These are phyloP conservation scores for Cyrtorhinus lividipennis DNA, from an alignment of 1,140 invertebrate species.

Conservation along the genomic window DNA sequence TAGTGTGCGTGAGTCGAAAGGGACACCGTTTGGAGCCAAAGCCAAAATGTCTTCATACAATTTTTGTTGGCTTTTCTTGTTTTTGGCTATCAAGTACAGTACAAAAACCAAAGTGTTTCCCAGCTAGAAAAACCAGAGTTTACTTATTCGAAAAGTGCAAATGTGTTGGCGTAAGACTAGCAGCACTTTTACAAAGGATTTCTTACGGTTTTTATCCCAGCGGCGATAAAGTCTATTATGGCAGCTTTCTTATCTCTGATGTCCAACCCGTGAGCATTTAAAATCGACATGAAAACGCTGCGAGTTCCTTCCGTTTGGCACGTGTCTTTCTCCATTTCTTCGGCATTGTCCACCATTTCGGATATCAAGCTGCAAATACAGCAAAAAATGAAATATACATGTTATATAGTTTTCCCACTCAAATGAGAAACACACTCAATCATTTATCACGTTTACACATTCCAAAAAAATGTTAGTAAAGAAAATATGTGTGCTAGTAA, in stretches of 20 bases:
- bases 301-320: slow-evolving; percentile 39
- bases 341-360: slow-evolving; percentile 54
- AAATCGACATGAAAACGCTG: slow-evolving; percentile 58
- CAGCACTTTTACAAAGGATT: too few relatives aligned
- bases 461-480: too few relatives aligned
- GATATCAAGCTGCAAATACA: slow-evolving; percentile 48
- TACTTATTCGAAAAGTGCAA: too few relatives aligned
- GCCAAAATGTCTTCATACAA: slow-evolving; percentile 58
- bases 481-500: not conserved
- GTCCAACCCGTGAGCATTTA: slow-evolving; percentile 52
- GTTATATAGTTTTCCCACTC: not conserved
- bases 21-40: slow-evolving; percentile 38
- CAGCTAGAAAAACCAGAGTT: slow-evolving; percentile 40
- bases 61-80: slow-evolving; percentile 50
- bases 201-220: slow-evolving; percentile 64
- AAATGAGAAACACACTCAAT: slow-evolving; percentile 23
- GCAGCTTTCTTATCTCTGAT: slow-evolving; percentile 66
- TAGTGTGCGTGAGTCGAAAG: slow-evolving; percentile 43
- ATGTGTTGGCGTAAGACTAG: too few relatives aligned
- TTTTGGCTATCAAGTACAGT: slow-evolving; percentile 54
- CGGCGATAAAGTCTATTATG: slow-evolving; percentile 72
- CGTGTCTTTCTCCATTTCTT: slow-evolving; percentile 34
- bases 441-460: too few relatives aligned
- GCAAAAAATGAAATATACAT: slow-evolving; percentile 18
- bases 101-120: slow-evolving; percentile 68